Percentiles rank a stretch among this genome's conserved stretches.
These are phyloP conservation scores for Alexandromys fortis DNA, from an alignment of 2,113 vertebrate genomes.

Conservation along the genomic window DNA sequence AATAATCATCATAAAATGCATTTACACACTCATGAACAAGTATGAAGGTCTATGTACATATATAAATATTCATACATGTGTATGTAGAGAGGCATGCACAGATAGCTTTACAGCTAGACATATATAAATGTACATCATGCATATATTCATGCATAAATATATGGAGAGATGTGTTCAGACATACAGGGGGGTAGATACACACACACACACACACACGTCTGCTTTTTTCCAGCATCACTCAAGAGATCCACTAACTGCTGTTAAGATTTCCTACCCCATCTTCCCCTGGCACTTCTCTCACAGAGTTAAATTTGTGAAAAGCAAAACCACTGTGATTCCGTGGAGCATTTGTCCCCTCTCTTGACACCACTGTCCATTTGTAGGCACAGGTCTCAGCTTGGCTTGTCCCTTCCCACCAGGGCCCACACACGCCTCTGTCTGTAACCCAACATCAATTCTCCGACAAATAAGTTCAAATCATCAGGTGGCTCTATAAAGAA, in stretches of 20 bases:
- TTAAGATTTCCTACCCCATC: not conserved
- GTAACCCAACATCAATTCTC: not conserved
- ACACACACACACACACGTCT: not conserved
- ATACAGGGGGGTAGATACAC: not conserved
- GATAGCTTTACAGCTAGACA: not conserved
- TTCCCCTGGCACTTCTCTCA: not conserved
- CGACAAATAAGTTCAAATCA: too few relatives aligned
- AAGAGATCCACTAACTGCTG: not conserved
- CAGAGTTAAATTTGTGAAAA: not conserved
- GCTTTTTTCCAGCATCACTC: not conserved
- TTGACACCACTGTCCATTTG: accelerated
- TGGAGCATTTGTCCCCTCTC: not conserved
- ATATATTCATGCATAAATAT: not conserved
- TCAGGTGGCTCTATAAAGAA: not conserved
- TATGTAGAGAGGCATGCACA: too few relatives aligned
- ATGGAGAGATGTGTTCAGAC: not conserved
- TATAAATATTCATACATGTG: not conserved
- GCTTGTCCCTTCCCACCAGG: not conserved
- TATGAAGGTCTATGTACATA: not conserved
- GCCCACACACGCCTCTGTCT: accelerated
- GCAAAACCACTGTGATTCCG: not conserved
- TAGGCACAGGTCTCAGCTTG: accelerated
- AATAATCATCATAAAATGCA: not conserved
- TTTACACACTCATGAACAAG: not conserved
- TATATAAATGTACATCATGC: not conserved